A percentile compares a stretch with the other conserved stretches of the same genome.
Evolutionary conservation across 2,113 vertebrate species (phyloP).

Genomic region (Addax nasomaculatus): DNA sequence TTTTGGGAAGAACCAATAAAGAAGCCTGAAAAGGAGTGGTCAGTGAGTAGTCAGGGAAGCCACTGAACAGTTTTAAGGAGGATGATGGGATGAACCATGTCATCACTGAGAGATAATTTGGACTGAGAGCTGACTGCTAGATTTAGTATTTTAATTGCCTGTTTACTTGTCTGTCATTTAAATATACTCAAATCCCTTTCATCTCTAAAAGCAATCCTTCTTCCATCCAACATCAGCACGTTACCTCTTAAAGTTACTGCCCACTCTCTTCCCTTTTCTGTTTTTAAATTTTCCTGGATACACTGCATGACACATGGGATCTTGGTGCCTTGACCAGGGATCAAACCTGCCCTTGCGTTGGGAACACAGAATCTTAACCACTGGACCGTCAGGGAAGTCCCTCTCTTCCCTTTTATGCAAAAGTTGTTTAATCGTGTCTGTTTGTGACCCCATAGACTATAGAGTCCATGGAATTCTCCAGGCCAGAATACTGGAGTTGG

Average conservation of each 20-base stretch:
- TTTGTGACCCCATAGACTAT: neutral
- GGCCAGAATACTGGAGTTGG: neutral
- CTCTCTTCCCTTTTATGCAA: neutral
- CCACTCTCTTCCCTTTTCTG: neutral
- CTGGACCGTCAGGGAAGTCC: neutral
- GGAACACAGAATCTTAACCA: neutral
- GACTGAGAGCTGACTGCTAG: neutral
- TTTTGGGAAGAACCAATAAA: neutral
- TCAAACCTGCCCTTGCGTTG: neutral
- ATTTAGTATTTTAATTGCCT: neutral
- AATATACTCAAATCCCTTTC: neutral
- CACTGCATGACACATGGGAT: neutral
- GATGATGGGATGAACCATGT: neutral
- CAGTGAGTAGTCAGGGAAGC: neutral
- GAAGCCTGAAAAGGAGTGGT: neutral
- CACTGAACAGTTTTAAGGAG: neutral
- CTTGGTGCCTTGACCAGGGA: neutral
- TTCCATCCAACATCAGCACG: neutral
- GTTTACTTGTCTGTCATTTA: neutral
- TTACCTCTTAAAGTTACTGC: neutral
- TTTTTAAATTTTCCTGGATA: neutral
- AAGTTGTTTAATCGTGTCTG: neutral
- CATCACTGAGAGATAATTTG: neutral
- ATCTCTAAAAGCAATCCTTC: neutral
- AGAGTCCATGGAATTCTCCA: neutral